A percentile compares a stretch with the other conserved stretches of the same genome.
These are phyloP conservation scores for Parambassis ranga DNA, from an alignment of 2,797 vertebrate species.

Conservation along the genomic window DNA sequence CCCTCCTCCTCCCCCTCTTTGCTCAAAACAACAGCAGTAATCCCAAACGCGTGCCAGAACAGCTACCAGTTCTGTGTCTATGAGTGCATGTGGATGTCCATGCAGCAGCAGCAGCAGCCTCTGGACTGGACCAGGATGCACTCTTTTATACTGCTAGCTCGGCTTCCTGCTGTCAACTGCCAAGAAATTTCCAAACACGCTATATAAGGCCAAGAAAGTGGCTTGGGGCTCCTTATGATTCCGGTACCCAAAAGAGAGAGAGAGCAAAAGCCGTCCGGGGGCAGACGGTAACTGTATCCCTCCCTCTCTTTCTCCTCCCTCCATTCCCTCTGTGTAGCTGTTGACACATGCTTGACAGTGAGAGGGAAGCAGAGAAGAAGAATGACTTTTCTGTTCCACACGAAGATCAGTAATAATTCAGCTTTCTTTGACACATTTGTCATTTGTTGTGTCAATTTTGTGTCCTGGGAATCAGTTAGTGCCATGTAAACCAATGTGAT, in stretches of 20 bases:
- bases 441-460: too few species aligned
- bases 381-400: neutral
- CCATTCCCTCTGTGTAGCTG: slow-evolving; percentile 37
- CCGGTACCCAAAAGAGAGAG: slow-evolving; percentile 68
- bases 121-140: slow-evolving; percentile 57
- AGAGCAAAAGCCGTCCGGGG: slow-evolving; percentile 58
- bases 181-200: slow-evolving; percentile 67
- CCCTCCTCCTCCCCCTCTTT: slow-evolving; percentile 15
- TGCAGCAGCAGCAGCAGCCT: slow-evolving; percentile 56
- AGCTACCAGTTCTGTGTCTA: slow-evolving; percentile 55
- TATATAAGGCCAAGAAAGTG: slow-evolving; percentile 77
- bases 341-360: slow-evolving; percentile 46
- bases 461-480: too few species aligned
- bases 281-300: slow-evolving; percentile 66
- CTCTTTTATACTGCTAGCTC: slow-evolving; percentile 57
- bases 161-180: slow-evolving; percentile 48
- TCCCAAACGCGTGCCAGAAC: slow-evolving; percentile 71
- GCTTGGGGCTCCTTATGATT: slow-evolving; percentile 63
- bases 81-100: slow-evolving; percentile 45
- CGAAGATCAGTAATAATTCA: too few species aligned
- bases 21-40: slow-evolving; percentile 73
- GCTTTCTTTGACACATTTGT: too few species aligned
- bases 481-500: too few species aligned
- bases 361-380: neutral
- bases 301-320: slow-evolving; percentile 31